Percentiles rank a stretch among this genome's conserved stretches.
Evolutionary conservation across 2,113 vertebrate species (phyloP).

Genomic region (Neomonachus schauinslandi): DNA sequence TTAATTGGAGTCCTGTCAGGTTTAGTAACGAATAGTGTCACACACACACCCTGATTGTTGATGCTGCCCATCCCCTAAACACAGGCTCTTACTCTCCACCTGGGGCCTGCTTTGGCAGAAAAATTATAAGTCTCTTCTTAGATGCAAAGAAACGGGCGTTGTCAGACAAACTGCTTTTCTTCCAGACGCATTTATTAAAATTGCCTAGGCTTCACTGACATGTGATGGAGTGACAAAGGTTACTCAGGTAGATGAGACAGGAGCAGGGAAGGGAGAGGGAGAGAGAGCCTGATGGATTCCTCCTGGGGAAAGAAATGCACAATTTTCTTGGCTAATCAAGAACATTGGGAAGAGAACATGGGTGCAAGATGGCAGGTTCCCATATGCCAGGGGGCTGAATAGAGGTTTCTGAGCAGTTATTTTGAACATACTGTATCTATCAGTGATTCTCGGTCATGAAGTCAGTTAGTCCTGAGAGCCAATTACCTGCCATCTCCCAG

Average conservation of each 20-base stretch:
- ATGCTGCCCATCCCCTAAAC: background rate
- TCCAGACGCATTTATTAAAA: slow-evolving; percentile 74
- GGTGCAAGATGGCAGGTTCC: background rate
- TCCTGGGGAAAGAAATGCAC: background rate
- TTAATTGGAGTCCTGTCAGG: slow-evolving; percentile 25
- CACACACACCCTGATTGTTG: background rate
- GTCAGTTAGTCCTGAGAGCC: background rate
- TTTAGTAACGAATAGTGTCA: background rate
- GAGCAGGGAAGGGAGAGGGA: background rate
- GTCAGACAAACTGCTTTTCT: slow-evolving; percentile 68
- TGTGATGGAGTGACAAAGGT: background rate
- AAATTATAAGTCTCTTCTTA: slow-evolving; percentile 47
- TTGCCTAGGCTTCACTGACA: background rate
- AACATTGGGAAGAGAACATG: background rate
- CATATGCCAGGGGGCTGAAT: background rate
- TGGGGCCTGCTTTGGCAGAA: background rate
- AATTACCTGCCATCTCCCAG: background rate
- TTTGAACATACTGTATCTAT: background rate
- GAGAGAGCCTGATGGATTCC: background rate
- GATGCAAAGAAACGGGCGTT: background rate
- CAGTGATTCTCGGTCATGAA: background rate
- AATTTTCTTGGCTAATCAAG: background rate
- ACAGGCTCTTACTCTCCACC: background rate
- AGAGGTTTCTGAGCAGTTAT: background rate
- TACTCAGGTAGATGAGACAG: background rate